Evolutionary conservation across 2,113 vertebrate species (phyloP), one percentile per base, ranked within the genome.

Genomic region (Accipiter virgatus): DNA sequence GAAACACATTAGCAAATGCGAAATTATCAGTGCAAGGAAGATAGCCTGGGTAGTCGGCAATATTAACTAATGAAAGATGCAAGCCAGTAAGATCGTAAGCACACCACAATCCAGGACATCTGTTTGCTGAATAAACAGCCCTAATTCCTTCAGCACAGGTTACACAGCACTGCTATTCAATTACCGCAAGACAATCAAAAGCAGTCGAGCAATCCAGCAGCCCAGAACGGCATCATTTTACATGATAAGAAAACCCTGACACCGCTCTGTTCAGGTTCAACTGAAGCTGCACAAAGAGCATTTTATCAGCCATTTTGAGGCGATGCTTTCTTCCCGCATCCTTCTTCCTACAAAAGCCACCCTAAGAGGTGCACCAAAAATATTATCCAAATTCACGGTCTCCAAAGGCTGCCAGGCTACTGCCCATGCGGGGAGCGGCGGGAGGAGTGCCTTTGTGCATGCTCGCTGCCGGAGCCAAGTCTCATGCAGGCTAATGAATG

Each of bases 81-180:
- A 94, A 95, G 73, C 29, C 87, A 73, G 79, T 58, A 92, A 72
- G 82, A 91, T 6, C 4, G 40, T 73, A 79, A 85, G 75, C 89
- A 81, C 56, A 61, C n/a, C 47, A 82, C 88, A 94, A 79, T 89
- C 73, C 80, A 94, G 84, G 91, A 94, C 96, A 94, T 97, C 96
- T 96, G 92, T 84, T 94, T 96, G 93, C 91, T 95, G 92, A 97
- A 97, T 84, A 96, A 96, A 96, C 83, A 95, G 70, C 73, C 65
- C 81, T 56, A 84, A 94, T 89, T 96, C 96, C 91, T 95, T 80
- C 93, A 83, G 89, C 81, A 84, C 88, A 93, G 93, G 92, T 93
- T 85, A 93, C 92, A 48, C 62, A 48, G 93, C 26, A 7, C 12
- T 9, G 81, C 87, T 94, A 95, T 92, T 96, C 96, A 97, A 95